phyloP scores from a whole-genome alignment of 2,797 vertebrate genomes.

The Anguilla pacifica region DNA sequence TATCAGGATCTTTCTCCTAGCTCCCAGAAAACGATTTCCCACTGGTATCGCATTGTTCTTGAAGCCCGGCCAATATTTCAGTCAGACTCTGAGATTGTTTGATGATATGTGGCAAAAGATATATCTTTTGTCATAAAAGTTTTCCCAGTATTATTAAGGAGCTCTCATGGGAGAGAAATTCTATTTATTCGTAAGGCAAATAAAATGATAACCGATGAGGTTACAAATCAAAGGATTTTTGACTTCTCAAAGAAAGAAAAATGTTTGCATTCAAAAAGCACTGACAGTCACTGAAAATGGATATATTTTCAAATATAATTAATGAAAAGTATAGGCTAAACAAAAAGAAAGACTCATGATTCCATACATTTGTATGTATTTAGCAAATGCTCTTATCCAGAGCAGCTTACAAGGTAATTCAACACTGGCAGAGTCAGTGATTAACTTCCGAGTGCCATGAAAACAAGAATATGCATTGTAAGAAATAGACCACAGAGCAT shows the following conservation, averaged over 20 bases:
- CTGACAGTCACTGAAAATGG: not conserved
- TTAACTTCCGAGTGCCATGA: not conserved
- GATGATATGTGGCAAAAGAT: not conserved
- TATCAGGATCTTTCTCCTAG: not conserved
- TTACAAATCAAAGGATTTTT: not conserved
- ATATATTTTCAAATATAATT: not conserved
- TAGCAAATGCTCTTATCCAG: not conserved
- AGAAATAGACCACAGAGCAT: not conserved
- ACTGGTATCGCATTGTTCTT: not conserved
- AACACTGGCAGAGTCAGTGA: not conserved
- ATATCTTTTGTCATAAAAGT: not conserved
- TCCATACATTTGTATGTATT: not conserved
- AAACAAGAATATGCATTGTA: not conserved
- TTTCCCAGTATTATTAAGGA: not conserved
- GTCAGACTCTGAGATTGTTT: not conserved
- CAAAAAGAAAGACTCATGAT: not conserved
- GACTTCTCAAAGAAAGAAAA: not conserved
- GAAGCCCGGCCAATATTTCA: conserved; percentile 14
- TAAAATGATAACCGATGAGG: not conserved
- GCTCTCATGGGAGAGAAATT: not conserved
- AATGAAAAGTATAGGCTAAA: not conserved
- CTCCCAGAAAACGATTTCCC: not conserved
- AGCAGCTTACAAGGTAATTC: not conserved
- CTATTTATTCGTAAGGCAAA: not conserved
- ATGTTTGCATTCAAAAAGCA: not conserved